Percentiles rank a stretch among this genome's conserved stretches.
phyloP scores from a whole-genome alignment of 2,797 vertebrate genomes.

The Ispidina lecontei region DNA sequence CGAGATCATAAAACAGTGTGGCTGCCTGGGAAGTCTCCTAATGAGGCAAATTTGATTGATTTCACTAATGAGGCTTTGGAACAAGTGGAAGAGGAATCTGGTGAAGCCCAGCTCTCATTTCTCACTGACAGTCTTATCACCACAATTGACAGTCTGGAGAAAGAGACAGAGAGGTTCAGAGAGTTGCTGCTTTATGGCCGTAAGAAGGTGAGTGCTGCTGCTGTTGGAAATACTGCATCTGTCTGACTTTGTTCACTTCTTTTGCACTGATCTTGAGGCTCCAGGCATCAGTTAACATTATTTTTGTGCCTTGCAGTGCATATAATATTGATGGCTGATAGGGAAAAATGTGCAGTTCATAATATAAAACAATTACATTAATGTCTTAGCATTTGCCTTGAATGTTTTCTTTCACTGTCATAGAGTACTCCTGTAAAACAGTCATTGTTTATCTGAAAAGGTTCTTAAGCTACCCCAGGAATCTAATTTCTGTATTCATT shows the following conservation, averaged over 20 bases:
- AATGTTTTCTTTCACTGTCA: not conserved
- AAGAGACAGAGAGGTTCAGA: constrained; percentile 92
- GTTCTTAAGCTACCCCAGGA: not conserved
- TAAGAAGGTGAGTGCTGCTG: constrained; percentile 84
- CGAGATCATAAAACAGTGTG: constrained; percentile 94
- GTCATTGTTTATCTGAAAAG: not conserved
- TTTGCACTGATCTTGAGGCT: not conserved
- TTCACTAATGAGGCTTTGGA: constrained; percentile 92
- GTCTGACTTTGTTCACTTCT: not conserved
- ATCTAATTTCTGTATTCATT: not conserved
- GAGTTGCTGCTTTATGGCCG: constrained; percentile 95
- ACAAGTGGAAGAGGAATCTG: constrained; percentile 87
- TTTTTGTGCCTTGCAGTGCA: not conserved
- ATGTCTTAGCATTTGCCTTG: not conserved
- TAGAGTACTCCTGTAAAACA: not conserved
- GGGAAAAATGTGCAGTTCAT: not conserved
- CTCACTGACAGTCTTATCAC: constrained; percentile 87
- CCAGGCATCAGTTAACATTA: not conserved
- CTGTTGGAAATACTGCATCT: not conserved
- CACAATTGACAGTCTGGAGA: constrained; percentile 82
- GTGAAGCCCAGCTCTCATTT: constrained; percentile 90
- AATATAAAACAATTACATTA: not conserved
- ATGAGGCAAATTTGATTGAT: constrained; percentile 97
- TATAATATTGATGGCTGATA: not conserved
- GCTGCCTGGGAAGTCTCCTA: constrained; percentile 96